Conservation (phyloP, 2,888 invertebrate species). For the Deilephila porcellus region DNA sequence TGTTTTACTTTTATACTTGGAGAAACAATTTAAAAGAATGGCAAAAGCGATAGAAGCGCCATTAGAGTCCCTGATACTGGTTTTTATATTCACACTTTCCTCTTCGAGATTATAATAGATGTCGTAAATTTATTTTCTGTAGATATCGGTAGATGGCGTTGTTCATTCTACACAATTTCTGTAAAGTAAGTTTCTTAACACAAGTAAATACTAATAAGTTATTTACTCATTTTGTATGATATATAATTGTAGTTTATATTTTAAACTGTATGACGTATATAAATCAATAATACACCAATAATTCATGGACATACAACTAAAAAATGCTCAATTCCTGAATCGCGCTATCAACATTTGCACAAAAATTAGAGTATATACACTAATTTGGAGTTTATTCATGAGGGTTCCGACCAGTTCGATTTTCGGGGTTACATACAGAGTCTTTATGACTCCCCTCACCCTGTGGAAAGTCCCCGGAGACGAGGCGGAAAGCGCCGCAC, state of each 20-base stretch:
- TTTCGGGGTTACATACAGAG: conserved; percentile 77
- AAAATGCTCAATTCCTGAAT: conserved; percentile 45
- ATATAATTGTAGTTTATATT: not conserved
- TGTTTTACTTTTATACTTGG: not conserved
- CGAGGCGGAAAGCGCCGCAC: conserved; percentile 79
- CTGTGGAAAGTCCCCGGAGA: conserved; percentile 86
- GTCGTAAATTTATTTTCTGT: not conserved
- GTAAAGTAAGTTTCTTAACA: not conserved
- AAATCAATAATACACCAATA: not conserved
- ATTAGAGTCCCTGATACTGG: no score
- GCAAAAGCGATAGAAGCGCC: not conserved
- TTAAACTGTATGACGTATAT: not conserved
- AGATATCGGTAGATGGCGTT: conserved; percentile 4
- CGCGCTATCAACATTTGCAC: conserved; percentile 59
- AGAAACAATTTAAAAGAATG: not conserved
- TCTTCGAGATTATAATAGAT: not conserved
- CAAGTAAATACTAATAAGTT: not conserved
- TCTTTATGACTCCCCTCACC: conserved; percentile 66
- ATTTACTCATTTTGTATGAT: no score
- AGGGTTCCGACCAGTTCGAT: conserved; percentile 78
- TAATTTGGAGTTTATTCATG: rapidly evolving
- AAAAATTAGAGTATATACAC: conserved; percentile 36
- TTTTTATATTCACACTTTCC: not conserved
- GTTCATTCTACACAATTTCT: not conserved
- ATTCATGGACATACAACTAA: not conserved